Evolutionary conservation across 2,113 vertebrate genomes (phyloP).

Genomic region (Meriones unguiculatus): DNA sequence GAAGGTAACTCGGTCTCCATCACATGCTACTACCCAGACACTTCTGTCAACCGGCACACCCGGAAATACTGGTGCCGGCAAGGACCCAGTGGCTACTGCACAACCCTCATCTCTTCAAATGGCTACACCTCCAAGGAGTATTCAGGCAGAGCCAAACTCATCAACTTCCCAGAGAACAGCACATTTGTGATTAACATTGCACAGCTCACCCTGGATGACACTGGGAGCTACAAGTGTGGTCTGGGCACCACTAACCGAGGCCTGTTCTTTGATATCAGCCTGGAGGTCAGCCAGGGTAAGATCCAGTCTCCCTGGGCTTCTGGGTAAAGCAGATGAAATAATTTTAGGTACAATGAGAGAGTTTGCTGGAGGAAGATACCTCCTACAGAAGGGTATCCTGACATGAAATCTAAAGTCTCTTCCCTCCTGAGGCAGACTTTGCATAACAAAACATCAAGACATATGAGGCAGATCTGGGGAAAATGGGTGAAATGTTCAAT

Average conservation of each 20-base stretch:
- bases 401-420: neutral
- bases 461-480: neutral
- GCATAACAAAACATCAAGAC: neutral
- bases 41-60: conserved; percentile 74
- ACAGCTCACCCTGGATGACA: neutral
- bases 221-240: conserved; percentile 85
- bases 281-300: conserved; percentile 83
- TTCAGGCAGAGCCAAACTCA: conserved; percentile 58
- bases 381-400: neutral
- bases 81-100: conserved; percentile 17
- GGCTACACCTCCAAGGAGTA: conserved; percentile 24
- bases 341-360: neutral
- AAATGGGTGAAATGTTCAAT: neutral
- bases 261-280: conserved; percentile 77
- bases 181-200: conserved; percentile 79
- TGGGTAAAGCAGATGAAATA: neutral
- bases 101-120: conserved; percentile 53
- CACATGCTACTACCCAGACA: conserved; percentile 85
- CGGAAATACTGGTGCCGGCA: conserved; percentile 88
- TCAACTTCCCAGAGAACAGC: conserved; percentile 44
- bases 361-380: neutral
- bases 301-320: neutral
- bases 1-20: conserved; percentile 1
- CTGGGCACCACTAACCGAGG: conserved; percentile 76
- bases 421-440: neutral